Base-by-base conservation (phyloP, 2,113 vertebrate genomes). In the Oryzias javanicus region DNA sequence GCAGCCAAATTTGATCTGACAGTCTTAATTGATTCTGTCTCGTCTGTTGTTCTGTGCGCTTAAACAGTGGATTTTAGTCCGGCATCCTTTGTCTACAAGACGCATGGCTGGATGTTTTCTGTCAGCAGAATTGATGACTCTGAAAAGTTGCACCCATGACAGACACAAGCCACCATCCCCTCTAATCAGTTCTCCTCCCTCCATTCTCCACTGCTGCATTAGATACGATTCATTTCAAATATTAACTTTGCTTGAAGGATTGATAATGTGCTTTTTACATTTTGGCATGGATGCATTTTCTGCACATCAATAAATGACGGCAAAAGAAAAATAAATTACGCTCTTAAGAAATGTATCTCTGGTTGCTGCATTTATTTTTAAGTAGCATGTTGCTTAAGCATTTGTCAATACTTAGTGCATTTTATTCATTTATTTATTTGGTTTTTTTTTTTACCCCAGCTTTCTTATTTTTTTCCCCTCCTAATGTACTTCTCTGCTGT, bases 11-110 rank as follows among this genome's bases (percentile, higher is more conserved):
- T 64, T 17, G 42, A 78, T 83, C 56, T 64, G 80, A 80, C 82
- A 78, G 66, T 49, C 79, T 73, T 58, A 80, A 84, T 79, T 74
- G 78, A 75, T 78, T 81, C 54, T 49, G 58, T 80, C 72, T 76
- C 13, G 47, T 74, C 59, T 80, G 67, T 60, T 78, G 73, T 64
- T 58, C 61, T 74, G 46, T 74, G 42, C 56, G 47, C 75, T 78
- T 57, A 70, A 76, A 74, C 29, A 55, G 53, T 62, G 70, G 48
- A n/a, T 70, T 72, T 76, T 19, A 48, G 46, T 64, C 47, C 48
- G 70, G 55, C 65, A 49, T 72, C 77, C 52, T 44, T 27, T 68
- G 60, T 78, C 68, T 60, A 51, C 64, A 15, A 64, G 49, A 56
- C 64, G 42, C 48, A 13, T 13, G n/a, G 41, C 44, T 62, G 67